These are phyloP conservation scores for Lasiurus cinereus DNA, from an alignment of 2,113 vertebrate genomes.

Conservation along the genomic window DNA sequence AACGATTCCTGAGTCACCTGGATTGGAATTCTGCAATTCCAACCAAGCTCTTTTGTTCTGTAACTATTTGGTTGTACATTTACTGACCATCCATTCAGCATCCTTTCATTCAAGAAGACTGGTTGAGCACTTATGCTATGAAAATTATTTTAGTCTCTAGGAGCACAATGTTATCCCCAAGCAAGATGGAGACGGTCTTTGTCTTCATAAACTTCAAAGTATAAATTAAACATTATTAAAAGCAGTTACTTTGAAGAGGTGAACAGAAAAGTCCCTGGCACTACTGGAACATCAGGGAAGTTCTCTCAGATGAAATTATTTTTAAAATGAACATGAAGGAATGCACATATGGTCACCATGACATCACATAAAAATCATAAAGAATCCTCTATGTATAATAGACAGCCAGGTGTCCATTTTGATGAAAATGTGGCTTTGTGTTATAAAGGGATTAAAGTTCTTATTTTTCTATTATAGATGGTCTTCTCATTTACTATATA, in stretches of 20 bases:
- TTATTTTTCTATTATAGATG: not conserved
- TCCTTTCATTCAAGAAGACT: not conserved
- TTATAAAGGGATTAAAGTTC: not conserved
- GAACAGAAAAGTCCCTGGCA: not conserved
- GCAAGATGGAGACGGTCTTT: not conserved
- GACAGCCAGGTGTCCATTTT: not conserved
- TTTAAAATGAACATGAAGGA: not conserved
- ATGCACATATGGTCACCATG: not conserved
- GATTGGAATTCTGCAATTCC: not conserved
- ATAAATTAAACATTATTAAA: not conserved
- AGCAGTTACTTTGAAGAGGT: not conserved
- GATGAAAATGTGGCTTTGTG: not conserved
- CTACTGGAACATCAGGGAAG: not conserved
- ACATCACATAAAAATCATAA: not conserved
- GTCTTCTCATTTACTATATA: not conserved
- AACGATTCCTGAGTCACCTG: not conserved
- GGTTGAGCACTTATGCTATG: not conserved
- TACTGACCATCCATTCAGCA: not conserved
- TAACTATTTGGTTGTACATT: not conserved
- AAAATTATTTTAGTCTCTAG: not conserved
- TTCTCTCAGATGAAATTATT: not conserved
- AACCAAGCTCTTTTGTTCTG: not conserved
- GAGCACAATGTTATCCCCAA: not conserved
- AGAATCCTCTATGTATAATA: not conserved
- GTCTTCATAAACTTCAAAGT: slow-evolving; percentile 14